phyloP scores from a whole-genome alignment of 2,113 vertebrate genomes.

The Orycteropus afer region DNA sequence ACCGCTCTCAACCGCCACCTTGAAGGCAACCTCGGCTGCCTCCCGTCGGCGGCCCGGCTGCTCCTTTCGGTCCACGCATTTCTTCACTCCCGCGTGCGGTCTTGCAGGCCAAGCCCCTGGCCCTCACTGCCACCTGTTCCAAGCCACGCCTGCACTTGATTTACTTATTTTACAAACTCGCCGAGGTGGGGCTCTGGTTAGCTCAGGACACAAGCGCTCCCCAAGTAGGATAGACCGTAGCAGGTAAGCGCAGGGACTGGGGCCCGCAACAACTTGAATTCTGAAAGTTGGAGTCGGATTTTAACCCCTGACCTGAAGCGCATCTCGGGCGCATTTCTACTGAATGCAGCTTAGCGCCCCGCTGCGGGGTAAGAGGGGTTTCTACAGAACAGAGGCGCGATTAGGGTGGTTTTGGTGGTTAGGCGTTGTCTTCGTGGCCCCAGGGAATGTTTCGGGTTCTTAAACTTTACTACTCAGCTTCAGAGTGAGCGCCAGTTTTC shows the following conservation, averaged over 20 bases:
- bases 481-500: background rate
- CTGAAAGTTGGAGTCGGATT: background rate
- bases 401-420: background rate
- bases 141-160: background rate
- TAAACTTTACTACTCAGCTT: background rate
- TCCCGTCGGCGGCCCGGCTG: background rate
- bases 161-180: rapidly evolving
- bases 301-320: background rate
- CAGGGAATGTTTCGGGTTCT: background rate
- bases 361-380: rapidly evolving
- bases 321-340: background rate
- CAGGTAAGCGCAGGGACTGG: background rate
- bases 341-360: rapidly evolving
- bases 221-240: rapidly evolving
- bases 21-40: background rate
- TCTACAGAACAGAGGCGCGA: background rate
- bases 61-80: background rate
- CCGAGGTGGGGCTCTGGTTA: background rate
- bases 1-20: background rate
- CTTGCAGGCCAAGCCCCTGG: rapidly evolving
- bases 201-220: background rate
- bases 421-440: background rate
- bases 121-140: background rate
- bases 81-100: rapidly evolving
- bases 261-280: background rate